Evolutionary conservation across 2,113 vertebrate species (phyloP), one percentile per base, ranked within the genome.

Genomic region (Suricata suricatta): DNA sequence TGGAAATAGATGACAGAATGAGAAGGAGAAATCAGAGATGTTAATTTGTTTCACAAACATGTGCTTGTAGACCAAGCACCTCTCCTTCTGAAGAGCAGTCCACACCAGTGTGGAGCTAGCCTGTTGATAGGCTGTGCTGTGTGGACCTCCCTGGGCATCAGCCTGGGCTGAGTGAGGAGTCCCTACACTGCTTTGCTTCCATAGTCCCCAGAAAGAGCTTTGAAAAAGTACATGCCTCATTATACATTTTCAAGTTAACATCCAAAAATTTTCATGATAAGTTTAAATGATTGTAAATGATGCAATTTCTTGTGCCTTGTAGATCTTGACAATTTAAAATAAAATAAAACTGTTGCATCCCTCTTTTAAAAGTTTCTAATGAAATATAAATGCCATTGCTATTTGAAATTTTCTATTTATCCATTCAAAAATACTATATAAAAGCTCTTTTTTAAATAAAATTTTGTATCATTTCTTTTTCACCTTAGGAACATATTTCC

Each of bases 241-340:
- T 60, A 41, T 84, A 47, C 9, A 38, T 50, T 90, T 94, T 88
- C 92, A 93, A 91, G 31, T 76, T 90, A 47, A 94, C 81, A 91
- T 57, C 15, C 41, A 27, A 17, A 82, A 68, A 33, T 86, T 93
- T 68, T 97, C 86, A 72, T 29, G 38, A 50, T 93, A 85, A 41
- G 57, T 81, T 76, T 95, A 97, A 95, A 77, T 77, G 87, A 84
- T 50, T 97, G 74, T 54, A 95, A 95, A 64, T 84, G 90, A 97
- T 72, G n/a, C 54, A 72, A 92, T 97, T 97, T 96, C 79, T 41
- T n/a, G 80, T 76, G 69, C 92, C 96, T 92, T 95, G 57, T 84
- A 96, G 92, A 90, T 96, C 85, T 91, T 97, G 90, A 92, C 57
- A 97, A 90, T 90, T 96, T 76, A 89, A 95, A 82, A 94, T 69